Conservation (phyloP, 2,113 vertebrate genomes). For the Odontesthes bonariensis region DNA sequence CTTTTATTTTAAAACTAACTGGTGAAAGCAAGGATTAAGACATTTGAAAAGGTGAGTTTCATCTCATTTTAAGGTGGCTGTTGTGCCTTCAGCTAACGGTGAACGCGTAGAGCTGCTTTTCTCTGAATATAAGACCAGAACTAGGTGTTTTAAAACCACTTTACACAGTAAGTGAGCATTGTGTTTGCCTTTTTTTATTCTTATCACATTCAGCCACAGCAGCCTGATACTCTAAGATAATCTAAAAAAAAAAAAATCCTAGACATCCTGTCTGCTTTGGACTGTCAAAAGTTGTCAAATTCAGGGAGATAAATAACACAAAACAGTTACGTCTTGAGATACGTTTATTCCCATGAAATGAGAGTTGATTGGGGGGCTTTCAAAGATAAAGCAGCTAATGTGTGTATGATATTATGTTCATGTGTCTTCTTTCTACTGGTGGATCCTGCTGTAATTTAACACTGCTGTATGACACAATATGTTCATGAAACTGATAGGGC, state of each 20-base stretch:
- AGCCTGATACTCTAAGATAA: background rate
- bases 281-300: slow-evolving; percentile 1
- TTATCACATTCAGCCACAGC: background rate
- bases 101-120: background rate
- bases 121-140: background rate
- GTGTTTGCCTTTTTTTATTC: background rate
- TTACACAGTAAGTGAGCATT: background rate
- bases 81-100: slow-evolving; percentile 26
- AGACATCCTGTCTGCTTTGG: background rate
- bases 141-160: background rate
- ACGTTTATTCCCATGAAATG: background rate
- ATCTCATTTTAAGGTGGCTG: background rate
- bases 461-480: slow-evolving; percentile 49
- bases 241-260: background rate
- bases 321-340: background rate
- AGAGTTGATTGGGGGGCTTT: background rate
- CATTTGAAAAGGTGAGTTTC: slow-evolving; percentile 65
- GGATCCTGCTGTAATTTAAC: slow-evolving; percentile 32
- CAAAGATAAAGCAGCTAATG: background rate
- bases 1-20: slow-evolving; percentile 31
- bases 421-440: slow-evolving; percentile 32
- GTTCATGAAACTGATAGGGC: slow-evolving; percentile 40
- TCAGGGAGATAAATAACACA: background rate
- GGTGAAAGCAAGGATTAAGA: slow-evolving; percentile 35
- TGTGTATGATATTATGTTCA: background rate